Evolutionary conservation across 2,888 invertebrate species (phyloP).

Genomic region (Chamaedrilus cognettii): DNA sequence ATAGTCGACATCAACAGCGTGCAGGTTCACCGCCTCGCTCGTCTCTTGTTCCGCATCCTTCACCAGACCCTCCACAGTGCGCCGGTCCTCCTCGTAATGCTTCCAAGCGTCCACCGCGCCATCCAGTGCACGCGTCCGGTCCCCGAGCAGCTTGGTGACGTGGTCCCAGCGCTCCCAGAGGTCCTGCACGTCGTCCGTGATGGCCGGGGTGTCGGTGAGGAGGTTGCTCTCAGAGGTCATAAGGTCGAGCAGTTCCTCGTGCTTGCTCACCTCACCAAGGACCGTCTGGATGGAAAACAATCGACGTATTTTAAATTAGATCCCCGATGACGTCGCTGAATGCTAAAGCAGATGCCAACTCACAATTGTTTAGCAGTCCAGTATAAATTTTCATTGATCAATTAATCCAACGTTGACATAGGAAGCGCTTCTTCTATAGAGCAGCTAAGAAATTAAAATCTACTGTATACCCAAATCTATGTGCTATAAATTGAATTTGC

Average conservation of each 20-base stretch:
- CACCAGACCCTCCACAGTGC: constrained; percentile 43
- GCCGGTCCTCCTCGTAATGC: constrained; percentile 46
- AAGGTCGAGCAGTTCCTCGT: constrained; percentile 51
- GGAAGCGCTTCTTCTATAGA: too few relatives aligned
- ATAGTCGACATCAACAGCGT: constrained; percentile 48
- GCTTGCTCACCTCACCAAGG: constrained; percentile 76
- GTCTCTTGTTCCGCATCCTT: constrained; percentile 32
- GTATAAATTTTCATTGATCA: too few relatives aligned
- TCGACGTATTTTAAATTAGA: neutral
- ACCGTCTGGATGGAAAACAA: constrained; percentile 63
- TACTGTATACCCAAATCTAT: too few relatives aligned
- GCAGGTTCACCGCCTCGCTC: constrained; percentile 45
- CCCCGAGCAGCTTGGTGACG: constrained; percentile 45
- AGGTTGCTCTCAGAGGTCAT: constrained; percentile 52
- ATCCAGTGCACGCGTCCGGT: constrained; percentile 46
- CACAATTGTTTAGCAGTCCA: too few relatives aligned
- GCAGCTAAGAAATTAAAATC: too few relatives aligned
- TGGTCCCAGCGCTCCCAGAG: constrained; percentile 44
- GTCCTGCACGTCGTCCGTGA: constrained; percentile 43
- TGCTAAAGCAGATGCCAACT: too few relatives aligned
- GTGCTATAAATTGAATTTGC: too few relatives aligned
- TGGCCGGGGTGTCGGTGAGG: constrained; percentile 48
- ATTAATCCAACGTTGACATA: too few relatives aligned
- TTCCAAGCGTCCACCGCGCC: constrained; percentile 51
- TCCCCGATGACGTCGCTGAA: too few relatives aligned